phyloP scores from a whole-genome alignment of 2,888 invertebrate genomes.

The Hyposoter dolosus region DNA sequence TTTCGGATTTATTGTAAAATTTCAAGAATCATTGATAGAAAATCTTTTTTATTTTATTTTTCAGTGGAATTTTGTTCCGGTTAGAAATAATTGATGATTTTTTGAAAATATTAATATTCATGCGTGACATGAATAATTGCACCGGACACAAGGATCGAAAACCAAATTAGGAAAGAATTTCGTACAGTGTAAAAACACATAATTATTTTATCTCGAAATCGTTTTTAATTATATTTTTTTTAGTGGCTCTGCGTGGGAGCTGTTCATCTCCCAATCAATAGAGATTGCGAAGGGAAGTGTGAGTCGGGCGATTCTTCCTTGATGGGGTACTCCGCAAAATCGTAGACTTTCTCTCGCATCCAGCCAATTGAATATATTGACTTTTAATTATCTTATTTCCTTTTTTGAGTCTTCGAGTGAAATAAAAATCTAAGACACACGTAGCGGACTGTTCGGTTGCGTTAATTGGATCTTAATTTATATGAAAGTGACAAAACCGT shows the following conservation, averaged over 20 bases:
- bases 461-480: conserved; percentile 68
- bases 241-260: background rate
- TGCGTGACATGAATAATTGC: conserved; percentile 11
- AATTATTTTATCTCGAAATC: conserved; percentile 11
- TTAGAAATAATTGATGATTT: background rate
- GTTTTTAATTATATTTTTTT: background rate
- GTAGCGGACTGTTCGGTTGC: conserved; percentile 36
- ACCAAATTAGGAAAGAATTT: conserved; percentile 12
- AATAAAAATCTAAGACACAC: conserved; percentile 42
- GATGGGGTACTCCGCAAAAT: conserved; percentile 9
- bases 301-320: conserved; percentile 26
- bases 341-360: conserved; percentile 1
- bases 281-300: conserved; percentile 43
- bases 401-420: conserved; percentile 22
- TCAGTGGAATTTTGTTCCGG: background rate
- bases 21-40: background rate
- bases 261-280: conserved; percentile 30
- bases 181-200: background rate
- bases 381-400: background rate
- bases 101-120: conserved; percentile 5
- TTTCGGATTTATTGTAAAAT: background rate
- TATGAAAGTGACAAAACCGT: conserved; percentile 60
- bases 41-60: background rate
- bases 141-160: background rate
- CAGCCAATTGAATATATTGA: conserved; percentile 1